A percentile compares a stretch with the other conserved stretches of the same genome.
Conservation (phyloP, 2,113 vertebrate species). For the Isurus oxyrinchus region DNA sequence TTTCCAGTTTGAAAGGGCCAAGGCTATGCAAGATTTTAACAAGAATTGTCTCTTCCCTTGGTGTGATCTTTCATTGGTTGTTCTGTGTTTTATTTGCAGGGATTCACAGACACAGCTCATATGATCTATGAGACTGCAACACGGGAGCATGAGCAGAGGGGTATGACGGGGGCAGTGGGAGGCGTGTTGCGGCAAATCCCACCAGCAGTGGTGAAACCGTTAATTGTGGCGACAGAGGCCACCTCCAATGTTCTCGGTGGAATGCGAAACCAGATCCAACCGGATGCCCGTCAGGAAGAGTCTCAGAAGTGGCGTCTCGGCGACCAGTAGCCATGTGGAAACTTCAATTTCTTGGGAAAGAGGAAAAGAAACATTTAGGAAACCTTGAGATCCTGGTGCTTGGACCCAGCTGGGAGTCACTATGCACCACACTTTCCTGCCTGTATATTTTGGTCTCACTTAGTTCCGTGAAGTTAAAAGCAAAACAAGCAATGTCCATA, state of each 20-base stretch:
- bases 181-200: constrained; percentile 93
- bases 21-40: not conserved
- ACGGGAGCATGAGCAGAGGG: constrained; percentile 91
- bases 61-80: not conserved
- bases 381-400: not conserved
- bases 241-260: constrained; percentile 92
- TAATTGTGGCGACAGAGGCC: constrained; percentile 93
- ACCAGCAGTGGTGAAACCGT: constrained; percentile 84
- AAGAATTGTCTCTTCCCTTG: not conserved
- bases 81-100: constrained; percentile 54
- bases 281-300: constrained; percentile 90
- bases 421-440: not conserved
- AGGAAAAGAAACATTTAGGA: not conserved
- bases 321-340: constrained; percentile 45
- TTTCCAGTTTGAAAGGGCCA: not conserved
- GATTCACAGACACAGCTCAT: constrained; percentile 87
- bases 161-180: constrained; percentile 89
- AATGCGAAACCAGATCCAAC: constrained; percentile 97
- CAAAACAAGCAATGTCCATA: not conserved
- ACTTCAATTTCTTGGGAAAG: not conserved
- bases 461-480: not conserved
- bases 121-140: constrained; percentile 93
- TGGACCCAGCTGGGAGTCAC: not conserved
- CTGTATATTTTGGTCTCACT: constrained; percentile 14
- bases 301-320: constrained; percentile 93